Base-by-base conservation (phyloP, 2,113 vertebrate species). In the Corynorhinus townsendii region DNA sequence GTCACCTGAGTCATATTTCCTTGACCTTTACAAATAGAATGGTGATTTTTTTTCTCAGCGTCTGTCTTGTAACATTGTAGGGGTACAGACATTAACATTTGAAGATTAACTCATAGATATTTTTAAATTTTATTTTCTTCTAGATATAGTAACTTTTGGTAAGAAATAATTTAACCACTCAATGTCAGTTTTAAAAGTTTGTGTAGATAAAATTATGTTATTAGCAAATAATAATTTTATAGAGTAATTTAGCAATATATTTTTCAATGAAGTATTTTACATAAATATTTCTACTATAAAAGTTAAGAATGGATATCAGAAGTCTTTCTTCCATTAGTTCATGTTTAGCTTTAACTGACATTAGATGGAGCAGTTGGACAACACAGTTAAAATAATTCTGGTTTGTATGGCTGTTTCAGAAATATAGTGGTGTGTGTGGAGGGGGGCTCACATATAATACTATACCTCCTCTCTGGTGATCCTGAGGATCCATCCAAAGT, bases 221-320 rank as follows among this genome's bases (percentile, higher is more conserved):
- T 86, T 95, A 90, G n/a, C 49, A 77, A 97, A 93, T 90, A 83
- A 54, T 93, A 95, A 94, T 91, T 89, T 89, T 84, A 80, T 93
- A 92, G 94, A 95, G 64, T 91, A 94, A 94, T 83, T 87, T 96
- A 97, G 92, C 68, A 83, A 49, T 95, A 95, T 97, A 97, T 97
- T 97, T 96, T 93, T 91, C 96, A 94, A 88, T 81, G 68, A 96
- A 83, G 47, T 89, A 95, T 96, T 96, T 96, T 86, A 92, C 91
- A 90, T 93, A 94, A 89, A 87, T 93, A 89, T 96, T 98, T 96
- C 80, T 97, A 92, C 88, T 90, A 28, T 83, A 85, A 95, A 90
- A 62, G n/a, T 81, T 84, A 69, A 88, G 62, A 86, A 52, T 52
- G n/a, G 83, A 43, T 79, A 14, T 82, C 49, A 94, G 33, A 91